Percentiles rank a stretch among this genome's conserved stretches.
phyloP scores from a whole-genome alignment of 2,113 vertebrate species.

The Burhinus oedicnemus region DNA sequence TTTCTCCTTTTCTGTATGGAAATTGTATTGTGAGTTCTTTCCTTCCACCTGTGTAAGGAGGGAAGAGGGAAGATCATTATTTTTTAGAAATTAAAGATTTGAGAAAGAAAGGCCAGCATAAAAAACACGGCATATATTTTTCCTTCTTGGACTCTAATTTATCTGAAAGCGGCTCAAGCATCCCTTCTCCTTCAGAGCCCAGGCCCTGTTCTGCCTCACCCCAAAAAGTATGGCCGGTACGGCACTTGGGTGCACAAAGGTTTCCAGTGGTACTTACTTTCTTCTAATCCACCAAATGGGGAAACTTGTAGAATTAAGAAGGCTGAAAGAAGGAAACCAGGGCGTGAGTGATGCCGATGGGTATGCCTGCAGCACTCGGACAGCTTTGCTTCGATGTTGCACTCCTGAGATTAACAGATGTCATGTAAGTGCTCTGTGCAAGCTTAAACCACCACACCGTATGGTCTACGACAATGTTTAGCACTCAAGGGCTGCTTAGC shows the following conservation, averaged over 20 bases:
- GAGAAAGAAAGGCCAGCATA: neutral
- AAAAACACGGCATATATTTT: rapidly evolving
- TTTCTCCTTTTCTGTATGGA: neutral
- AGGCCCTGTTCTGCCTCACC: neutral
- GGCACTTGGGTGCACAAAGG: rapidly evolving
- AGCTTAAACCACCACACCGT: neutral
- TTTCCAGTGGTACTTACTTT: neutral
- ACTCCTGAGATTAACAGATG: neutral
- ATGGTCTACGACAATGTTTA: neutral
- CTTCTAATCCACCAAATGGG: neutral
- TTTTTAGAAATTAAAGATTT: neutral
- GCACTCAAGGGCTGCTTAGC: neutral
- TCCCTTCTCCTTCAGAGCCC: neutral
- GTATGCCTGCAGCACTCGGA: neutral
- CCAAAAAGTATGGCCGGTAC: neutral
- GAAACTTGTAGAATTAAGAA: neutral
- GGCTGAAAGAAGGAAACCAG: neutral
- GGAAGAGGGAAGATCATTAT: neutral
- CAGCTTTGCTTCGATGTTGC: neutral
- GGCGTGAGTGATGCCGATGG: neutral
- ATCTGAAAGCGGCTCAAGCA: neutral
- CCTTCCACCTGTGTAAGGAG: neutral
- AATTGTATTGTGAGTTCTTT: neutral
- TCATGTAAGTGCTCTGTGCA: neutral
- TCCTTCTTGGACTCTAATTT: neutral